Evolutionary conservation across 2,113 vertebrate species (phyloP), one percentile per base, ranked within the genome.

Genomic region (Spheniscus mendiculus): DNA sequence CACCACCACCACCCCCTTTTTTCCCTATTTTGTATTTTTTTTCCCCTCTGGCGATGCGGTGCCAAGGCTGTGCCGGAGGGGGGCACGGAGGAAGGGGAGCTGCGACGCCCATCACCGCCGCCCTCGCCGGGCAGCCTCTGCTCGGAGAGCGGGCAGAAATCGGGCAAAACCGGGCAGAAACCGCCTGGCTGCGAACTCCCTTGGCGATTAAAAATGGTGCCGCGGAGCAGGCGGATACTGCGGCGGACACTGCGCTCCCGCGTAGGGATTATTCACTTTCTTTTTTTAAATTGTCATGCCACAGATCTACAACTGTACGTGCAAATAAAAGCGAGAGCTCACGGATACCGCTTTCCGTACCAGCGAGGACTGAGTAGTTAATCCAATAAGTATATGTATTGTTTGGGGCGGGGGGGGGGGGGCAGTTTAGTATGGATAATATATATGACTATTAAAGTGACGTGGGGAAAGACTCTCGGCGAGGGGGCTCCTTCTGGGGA

Each of bases 341-440:
- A 74, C 74, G 94, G 94, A 83, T 82, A 36, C 90, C 59, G 82
- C 84, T 94, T 96, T 89, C 76, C 90, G 78, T 83, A 50, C 76
- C 83, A 66, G 90, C 93, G 96, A 97, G 77, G 91, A 90, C 83
- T 90, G 92, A 95, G 65, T 90, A 89, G 72, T 93, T 94, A 93
- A 95, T 96, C 81, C 92, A 90, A 93, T 94, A 96, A 95, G 96
- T 93, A 94, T 91, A n/a, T 62, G 89, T 73, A 87, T 85, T 91
- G 72, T 93, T 72, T 15, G 93, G 89, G 94, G 87, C 5, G 61
- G 42, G n/a, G 11, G 7, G 15, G 8, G 38, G 12, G 42, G 55
- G n/a, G 13, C n/a, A n/a, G n/a, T n/a, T n/a, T n/a, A n/a, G 84
- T 94, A 92, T 97, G 80, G 88, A 71, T 90, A 88, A 92, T 81